Base-by-base conservation (phyloP, 2,113 vertebrate species). In the Puntigrus tetrazona region DNA sequence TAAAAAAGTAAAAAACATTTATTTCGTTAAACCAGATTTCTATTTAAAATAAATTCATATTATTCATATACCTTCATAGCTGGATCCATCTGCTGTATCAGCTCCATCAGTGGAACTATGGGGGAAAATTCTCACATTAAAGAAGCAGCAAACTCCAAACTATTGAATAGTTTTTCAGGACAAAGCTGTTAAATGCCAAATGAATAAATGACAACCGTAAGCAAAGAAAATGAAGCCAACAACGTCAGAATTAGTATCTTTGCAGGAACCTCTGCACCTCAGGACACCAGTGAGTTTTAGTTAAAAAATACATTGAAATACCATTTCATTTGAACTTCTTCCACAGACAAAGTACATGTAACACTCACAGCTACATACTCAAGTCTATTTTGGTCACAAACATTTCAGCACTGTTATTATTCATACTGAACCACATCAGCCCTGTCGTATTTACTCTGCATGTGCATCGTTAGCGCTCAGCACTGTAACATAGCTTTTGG, bases 401-500 rank as follows among this genome's bases (percentile, higher is more conserved):
- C 76, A 38, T 11, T 59, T 78, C 20, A 38, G 50, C 22, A 59
- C 9, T 57, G 52, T 22, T 57, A 9, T 22, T 57, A 57, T n/a
- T 57, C 7, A 57, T 57, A 57, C 9, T 57, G n/a, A 57, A 11
- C 13, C 77, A 43, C n/a, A 41, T 78, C 11, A 25, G 50, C 52
- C 38, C 8, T 31, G 14, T 1, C 77, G 41, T 65, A 86, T 91
- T 89, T 88, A 95, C 94, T 94, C 91, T 84, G 89, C 67, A 27
- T 57, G 55, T 4, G 34, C 16, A 3, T 91, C 92, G 5, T 88
- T 91, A 65, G 94, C 95, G 83, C 94, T 95, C 88, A 98, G 90
- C 81, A 97, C 92, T 50, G 94, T 95, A 85, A 98, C 97, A 0
- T 98, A 99, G 0, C 96, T 96, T 88, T 97, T 98, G 47, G 98